Evolutionary conservation across 2,888 invertebrate genomes (phyloP).

Genomic region (Pyralis farinalis): DNA sequence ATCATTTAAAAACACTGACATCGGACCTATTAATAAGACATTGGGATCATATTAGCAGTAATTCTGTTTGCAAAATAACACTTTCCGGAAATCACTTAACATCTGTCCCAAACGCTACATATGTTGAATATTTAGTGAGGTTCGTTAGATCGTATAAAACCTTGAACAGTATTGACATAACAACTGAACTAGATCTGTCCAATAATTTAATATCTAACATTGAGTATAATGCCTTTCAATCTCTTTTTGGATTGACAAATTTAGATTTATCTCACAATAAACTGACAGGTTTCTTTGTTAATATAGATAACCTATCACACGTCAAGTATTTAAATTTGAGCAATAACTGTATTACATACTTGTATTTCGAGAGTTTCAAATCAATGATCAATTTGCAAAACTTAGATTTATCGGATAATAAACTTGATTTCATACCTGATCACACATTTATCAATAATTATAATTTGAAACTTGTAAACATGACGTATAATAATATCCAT

Average conservation of each 20-base stretch:
- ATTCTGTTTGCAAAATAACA: slow-evolving; percentile 52
- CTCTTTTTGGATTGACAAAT: slow-evolving; percentile 40
- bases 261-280: slow-evolving; percentile 58
- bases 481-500: slow-evolving; percentile 50
- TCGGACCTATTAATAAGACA: slow-evolving; percentile 54
- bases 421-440: slow-evolving; percentile 47
- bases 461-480: slow-evolving; percentile 51
- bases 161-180: slow-evolving; percentile 29
- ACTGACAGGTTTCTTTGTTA: slow-evolving; percentile 44
- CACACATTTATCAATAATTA: slow-evolving; percentile 43
- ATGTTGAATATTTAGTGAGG: slow-evolving; percentile 31
- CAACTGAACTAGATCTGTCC: slow-evolving; percentile 60
- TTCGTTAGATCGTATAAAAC: slow-evolving; percentile 26
- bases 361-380: slow-evolving; percentile 51
- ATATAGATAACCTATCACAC: slow-evolving; percentile 42
- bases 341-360: slow-evolving; percentile 40
- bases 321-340: slow-evolving; percentile 59
- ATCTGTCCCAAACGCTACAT: slow-evolving; percentile 47
- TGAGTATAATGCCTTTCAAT: slow-evolving; percentile 58
- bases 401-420: slow-evolving; percentile 62
- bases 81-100: slow-evolving; percentile 54
- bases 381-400: slow-evolving; percentile 56
- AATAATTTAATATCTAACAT: slow-evolving; percentile 51
- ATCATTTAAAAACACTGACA: slow-evolving; percentile 46
- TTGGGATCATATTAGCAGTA: slow-evolving; percentile 52